phyloP scores from a whole-genome alignment of 2,113 vertebrate genomes.

The Corvus cornix region DNA sequence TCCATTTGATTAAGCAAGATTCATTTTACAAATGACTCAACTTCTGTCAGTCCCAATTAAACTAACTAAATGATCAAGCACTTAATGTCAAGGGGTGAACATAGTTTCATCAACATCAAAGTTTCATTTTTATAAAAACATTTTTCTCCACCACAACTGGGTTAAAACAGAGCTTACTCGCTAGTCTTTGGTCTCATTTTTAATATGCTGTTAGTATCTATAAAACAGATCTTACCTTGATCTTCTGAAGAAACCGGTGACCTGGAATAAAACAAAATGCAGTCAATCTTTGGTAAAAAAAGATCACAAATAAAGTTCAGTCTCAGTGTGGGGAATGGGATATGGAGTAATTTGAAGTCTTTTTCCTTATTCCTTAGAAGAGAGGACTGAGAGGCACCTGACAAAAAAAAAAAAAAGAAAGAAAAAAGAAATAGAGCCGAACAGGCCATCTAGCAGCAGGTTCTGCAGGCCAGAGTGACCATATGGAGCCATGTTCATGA shows the following conservation, averaged over 20 bases:
- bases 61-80: neutral
- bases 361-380: neutral
- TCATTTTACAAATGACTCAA: neutral
- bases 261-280: constrained; percentile 71
- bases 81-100: neutral
- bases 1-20: neutral
- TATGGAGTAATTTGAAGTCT: neutral
- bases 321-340: neutral
- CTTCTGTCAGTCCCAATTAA: neutral
- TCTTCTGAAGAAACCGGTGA: constrained; percentile 79
- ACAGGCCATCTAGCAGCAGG: neutral
- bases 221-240: constrained; percentile 73
- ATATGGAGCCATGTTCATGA: neutral
- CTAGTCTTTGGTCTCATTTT: neutral
- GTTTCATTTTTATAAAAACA: neutral
- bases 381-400: neutral
- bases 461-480: neutral
- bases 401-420: neutral
- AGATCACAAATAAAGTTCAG: neutral
- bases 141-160: neutral
- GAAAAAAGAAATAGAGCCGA: neutral
- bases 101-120: neutral
- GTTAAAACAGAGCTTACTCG: neutral
- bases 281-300: constrained; percentile 44
- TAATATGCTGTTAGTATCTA: neutral